Conservation (phyloP, 2,888 invertebrate species). For the Diaperis boleti region DNA sequence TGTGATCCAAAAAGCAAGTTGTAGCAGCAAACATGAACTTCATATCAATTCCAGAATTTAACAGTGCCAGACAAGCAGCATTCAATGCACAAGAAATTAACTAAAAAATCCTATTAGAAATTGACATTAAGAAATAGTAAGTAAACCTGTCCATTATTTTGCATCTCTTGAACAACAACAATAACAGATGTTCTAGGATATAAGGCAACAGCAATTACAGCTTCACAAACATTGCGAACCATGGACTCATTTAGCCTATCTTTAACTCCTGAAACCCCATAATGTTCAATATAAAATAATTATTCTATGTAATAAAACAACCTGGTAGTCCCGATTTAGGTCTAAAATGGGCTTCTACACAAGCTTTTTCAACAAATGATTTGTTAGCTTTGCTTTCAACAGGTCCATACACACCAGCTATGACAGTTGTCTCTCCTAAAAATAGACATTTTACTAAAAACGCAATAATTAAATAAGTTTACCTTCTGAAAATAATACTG, state of each 20-base stretch:
- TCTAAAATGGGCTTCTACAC: slow-evolving; percentile 82
- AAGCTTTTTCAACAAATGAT: slow-evolving; percentile 82
- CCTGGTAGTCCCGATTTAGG: slow-evolving; percentile 82
- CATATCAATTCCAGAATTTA: slow-evolving; percentile 88
- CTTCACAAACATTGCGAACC: slow-evolving; percentile 82
- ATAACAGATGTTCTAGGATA: slow-evolving; percentile 86
- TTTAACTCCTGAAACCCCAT: slow-evolving; percentile 69
- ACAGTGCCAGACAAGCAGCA: slow-evolving; percentile 83
- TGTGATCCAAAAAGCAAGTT: slow-evolving; percentile 76
- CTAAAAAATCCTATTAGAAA: slow-evolving; percentile 67
- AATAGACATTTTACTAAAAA: no score
- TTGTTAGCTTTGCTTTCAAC: slow-evolving; percentile 82
- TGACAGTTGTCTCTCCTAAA: slow-evolving; percentile 82
- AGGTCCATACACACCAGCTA: slow-evolving; percentile 87
- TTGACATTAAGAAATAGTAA: not conserved
- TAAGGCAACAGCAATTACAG: slow-evolving; percentile 76
- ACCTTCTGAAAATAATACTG: slow-evolving; percentile 84
- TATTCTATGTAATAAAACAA: slow-evolving; percentile 35
- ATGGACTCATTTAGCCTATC: slow-evolving; percentile 82
- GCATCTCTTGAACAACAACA: slow-evolving; percentile 87
- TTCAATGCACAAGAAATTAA: slow-evolving; percentile 85
- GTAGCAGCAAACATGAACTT: slow-evolving; percentile 85
- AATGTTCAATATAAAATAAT: not conserved
- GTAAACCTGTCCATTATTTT: slow-evolving; percentile 79
- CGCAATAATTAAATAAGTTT: no score